These are phyloP conservation scores for Caenorhabditis becei DNA, from an alignment of 2,888 invertebrate genomes.

Conservation along the genomic window DNA sequence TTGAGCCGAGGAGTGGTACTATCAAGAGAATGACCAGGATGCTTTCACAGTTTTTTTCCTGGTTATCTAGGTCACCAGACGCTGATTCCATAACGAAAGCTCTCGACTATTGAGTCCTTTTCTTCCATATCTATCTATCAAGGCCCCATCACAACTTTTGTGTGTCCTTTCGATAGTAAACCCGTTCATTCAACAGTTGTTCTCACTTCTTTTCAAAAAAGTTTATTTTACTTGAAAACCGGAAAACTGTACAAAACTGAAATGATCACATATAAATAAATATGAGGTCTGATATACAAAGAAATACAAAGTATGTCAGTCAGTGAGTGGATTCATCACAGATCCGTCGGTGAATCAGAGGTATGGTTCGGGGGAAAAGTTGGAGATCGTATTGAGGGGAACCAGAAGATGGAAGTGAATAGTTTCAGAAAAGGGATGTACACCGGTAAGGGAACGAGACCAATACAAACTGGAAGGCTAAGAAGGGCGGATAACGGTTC, in stretches of 20 bases:
- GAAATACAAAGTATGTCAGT: constrained; percentile 7
- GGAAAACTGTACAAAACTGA: background rate
- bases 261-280: background rate
- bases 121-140: no score
- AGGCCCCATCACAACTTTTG: no score
- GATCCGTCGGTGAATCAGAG: background rate
- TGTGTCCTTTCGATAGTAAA: no score
- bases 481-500: background rate
- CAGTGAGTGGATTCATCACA: background rate
- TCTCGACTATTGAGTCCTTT: no score
- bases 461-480: background rate
- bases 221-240: no score
- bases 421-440: background rate
- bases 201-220: no score
- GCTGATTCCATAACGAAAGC: no score
- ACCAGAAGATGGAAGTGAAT: background rate
- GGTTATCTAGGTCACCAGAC: no score
- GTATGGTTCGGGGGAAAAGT: background rate
- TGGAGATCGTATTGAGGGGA: background rate
- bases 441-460: background rate
- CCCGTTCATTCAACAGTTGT: no score
- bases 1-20: no score
- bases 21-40: no score
- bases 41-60: no score
- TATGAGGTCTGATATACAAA: constrained; percentile 6